A percentile compares a stretch with the other conserved stretches of the same genome.
These are phyloP conservation scores for Oreochromis tanganicae DNA, from an alignment of 2,113 vertebrate genomes.

Conservation along the genomic window DNA sequence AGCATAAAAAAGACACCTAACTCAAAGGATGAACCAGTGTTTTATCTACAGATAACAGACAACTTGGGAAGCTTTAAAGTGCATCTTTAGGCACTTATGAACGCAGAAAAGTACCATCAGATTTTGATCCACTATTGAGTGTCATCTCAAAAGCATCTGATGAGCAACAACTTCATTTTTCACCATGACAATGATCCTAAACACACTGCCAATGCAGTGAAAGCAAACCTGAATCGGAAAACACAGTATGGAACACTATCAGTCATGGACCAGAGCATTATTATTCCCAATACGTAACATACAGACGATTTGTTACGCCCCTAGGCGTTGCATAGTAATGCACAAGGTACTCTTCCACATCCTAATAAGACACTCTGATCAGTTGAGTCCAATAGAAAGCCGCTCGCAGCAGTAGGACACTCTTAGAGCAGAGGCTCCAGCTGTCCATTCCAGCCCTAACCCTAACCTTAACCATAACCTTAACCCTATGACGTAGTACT, in stretches of 20 bases:
- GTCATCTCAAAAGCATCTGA: not conserved
- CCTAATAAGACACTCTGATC: not conserved
- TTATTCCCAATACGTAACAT: not conserved
- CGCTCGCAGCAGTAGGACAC: not conserved
- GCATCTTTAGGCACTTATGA: not conserved
- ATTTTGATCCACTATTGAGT: not conserved
- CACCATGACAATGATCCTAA: not conserved
- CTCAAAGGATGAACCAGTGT: not conserved
- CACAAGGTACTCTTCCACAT: not conserved
- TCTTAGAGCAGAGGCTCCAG: not conserved
- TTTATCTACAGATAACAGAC: not conserved
- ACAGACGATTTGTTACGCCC: not conserved
- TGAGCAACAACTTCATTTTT: not conserved
- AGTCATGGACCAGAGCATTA: not conserved
- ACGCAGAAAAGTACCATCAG: accelerated
- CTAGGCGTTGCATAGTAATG: not conserved
- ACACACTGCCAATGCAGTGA: not conserved
- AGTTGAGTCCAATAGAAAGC: not conserved
- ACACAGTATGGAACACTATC: not conserved
- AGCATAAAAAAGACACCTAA: not conserved
- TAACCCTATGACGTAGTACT: not conserved
- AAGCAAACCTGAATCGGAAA: not conserved
- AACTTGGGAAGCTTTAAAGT: not conserved
- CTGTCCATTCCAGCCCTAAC: not conserved
- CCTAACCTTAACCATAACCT: not conserved